Conservation (phyloP, 2,888 invertebrate genomes). For the Acanthosepion esculentum region DNA sequence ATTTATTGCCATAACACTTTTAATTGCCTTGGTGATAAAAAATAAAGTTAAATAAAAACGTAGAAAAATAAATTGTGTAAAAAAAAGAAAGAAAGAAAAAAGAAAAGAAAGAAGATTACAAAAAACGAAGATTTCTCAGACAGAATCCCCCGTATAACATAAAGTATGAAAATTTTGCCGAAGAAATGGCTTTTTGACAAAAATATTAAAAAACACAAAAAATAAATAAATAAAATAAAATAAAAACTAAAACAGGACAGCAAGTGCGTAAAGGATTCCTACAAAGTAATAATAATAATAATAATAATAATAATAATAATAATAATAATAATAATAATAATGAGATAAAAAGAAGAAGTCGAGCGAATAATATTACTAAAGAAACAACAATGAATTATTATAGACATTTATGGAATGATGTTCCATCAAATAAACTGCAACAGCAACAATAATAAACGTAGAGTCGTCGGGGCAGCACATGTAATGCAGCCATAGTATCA, state of each 20-base stretch:
- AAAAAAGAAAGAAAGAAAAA: not conserved
- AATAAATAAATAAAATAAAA: not conserved
- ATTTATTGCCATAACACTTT: not conserved
- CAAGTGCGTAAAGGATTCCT: not conserved
- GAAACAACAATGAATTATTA: not conserved
- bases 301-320: not conserved
- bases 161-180: not conserved
- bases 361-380: not conserved
- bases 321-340: conserved; percentile 2
- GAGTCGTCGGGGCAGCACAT: not conserved
- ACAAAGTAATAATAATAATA: not conserved
- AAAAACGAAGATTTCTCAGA: not conserved
- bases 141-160: not conserved
- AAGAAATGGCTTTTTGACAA: not conserved
- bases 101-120: not conserved
- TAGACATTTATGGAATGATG: not conserved
- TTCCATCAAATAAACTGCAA: not conserved
- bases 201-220: not conserved
- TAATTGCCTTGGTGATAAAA: not conserved
- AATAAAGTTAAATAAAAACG: not conserved
- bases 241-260: not conserved
- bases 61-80: not conserved
- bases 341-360: not conserved
- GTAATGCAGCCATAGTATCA: no score
- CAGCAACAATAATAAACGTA: not conserved